Evolutionary conservation across 1,140 invertebrate genomes (phyloP).

Genomic region (Melanaphis sacchari): DNA sequence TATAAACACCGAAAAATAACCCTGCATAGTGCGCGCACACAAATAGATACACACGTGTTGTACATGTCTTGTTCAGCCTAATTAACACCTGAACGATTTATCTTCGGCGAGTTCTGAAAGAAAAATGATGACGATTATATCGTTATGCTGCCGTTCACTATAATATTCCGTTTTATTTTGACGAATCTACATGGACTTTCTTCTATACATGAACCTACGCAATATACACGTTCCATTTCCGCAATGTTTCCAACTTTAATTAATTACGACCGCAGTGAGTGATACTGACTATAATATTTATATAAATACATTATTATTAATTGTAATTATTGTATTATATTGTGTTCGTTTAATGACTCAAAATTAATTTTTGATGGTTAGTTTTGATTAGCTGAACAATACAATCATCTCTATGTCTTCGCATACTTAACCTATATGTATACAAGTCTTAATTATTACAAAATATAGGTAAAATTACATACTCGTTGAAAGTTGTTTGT

Average conservation of each 20-base stretch:
- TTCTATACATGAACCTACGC: background rate
- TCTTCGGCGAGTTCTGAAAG: background rate
- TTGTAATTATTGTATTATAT: background rate
- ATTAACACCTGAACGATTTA: background rate
- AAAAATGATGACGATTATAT: background rate
- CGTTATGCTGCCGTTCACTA: background rate
- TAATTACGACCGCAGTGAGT: background rate
- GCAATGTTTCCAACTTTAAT: constrained; percentile 15
- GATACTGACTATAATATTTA: background rate
- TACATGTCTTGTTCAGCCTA: background rate
- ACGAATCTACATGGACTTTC: background rate
- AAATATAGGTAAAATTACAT: background rate
- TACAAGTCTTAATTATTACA: background rate
- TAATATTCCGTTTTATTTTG: background rate
- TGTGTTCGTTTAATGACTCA: background rate
- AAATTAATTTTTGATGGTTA: background rate
- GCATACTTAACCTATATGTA: background rate
- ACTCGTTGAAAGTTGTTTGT: background rate
- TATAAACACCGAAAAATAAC: background rate
- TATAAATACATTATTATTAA: background rate
- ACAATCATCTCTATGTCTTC: background rate
- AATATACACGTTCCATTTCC: background rate
- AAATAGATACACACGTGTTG: background rate
- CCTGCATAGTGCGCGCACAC: background rate
- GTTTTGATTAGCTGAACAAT: too few species aligned